These are phyloP conservation scores for Sphaerophoria rueppellii DNA, from an alignment of 2,888 invertebrate species.

Conservation along the genomic window DNA sequence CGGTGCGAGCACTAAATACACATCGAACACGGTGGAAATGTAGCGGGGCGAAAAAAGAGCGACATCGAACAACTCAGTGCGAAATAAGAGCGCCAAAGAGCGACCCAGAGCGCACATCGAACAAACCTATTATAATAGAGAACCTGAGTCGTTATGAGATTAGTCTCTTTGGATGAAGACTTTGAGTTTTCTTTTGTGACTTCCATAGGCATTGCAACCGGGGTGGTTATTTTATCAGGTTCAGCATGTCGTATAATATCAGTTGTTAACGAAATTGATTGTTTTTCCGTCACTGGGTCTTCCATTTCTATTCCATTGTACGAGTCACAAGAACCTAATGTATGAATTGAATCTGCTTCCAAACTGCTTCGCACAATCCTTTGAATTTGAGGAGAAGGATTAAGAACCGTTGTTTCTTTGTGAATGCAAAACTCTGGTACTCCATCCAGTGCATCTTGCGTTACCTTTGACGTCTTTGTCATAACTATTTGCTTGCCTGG, in stretches of 20 bases:
- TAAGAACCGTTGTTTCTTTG: no score
- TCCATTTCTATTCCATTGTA: no score
- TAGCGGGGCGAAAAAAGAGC: no score
- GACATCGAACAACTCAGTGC: no score
- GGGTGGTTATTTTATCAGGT: not conserved
- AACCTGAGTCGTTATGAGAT: not conserved
- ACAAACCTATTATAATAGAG: not conserved
- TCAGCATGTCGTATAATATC: slow-evolving; percentile 27
- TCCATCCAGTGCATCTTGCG: not conserved
- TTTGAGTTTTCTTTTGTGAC: not conserved
- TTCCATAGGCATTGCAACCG: slow-evolving; percentile 9
- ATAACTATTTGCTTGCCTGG: no score
- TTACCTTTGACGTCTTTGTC: no score
- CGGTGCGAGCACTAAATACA: no score
- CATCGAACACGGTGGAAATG: no score
- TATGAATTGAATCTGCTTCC: slow-evolving; percentile 32
- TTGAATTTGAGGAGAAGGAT: no score
- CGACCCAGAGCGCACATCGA: no score
- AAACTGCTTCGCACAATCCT: not conserved
- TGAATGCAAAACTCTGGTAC: not conserved
- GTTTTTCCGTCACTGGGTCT: not conserved
- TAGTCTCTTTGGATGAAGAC: not conserved
- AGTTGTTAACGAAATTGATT: not conserved
- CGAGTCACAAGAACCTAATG: slow-evolving; percentile 31
- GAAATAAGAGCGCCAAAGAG: no score